Evolutionary conservation across 2,888 invertebrate species (phyloP), one percentile per base, ranked within the genome.

Genomic region (Cordilura impudica): DNA sequence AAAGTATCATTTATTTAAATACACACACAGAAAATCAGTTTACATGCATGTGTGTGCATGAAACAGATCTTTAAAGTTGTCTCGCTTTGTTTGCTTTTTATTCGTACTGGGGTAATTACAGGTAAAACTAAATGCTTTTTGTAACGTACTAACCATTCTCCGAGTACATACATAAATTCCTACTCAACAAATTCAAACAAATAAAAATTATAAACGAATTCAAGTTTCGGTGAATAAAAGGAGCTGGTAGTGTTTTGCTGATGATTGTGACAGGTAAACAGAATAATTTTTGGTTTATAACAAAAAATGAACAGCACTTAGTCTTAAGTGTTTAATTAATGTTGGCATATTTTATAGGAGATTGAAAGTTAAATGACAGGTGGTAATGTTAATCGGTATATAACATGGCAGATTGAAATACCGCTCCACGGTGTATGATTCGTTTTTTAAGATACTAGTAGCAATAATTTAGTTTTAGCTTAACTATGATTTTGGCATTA

Each of bases 61-160:
- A 8, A 43, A 26, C 51, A 21, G 49, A 47, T 66, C 49, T 67
- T 67, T 67, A 14, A 47, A 51, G 16, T n/a, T 6, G 47, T 61
- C n/a, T n/a, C 54, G 67, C 54, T 67, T 67, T 61, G 53, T 58
- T 51, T 19, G 49, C 56, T 51, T 54, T 18, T 54, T 58, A 21
- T 65, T 65, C 60, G 19, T 66, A 71, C 65, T 77, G 71, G 58
- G 43, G 69, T 76, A 79, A 71, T 79, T 79, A 56, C 75, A 75
- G 47, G 49, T 67, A n/a, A n/a, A n/a, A n/a, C n/a, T n/a, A 75
- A 66, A 61, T 16, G 23, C 66, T 43, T 63, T 58, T 73, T 65
- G 7, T 3, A 8, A 35, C 45, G 6, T 19, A 35, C 21, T 67
- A 35, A 61, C 61, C n/a, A 26, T n/a, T 49, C 39, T 8, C 4